Evolutionary conservation across 2,797 vertebrate species (phyloP), one percentile per base, ranked within the genome.

Genomic region (Sciurus carolinensis): DNA sequence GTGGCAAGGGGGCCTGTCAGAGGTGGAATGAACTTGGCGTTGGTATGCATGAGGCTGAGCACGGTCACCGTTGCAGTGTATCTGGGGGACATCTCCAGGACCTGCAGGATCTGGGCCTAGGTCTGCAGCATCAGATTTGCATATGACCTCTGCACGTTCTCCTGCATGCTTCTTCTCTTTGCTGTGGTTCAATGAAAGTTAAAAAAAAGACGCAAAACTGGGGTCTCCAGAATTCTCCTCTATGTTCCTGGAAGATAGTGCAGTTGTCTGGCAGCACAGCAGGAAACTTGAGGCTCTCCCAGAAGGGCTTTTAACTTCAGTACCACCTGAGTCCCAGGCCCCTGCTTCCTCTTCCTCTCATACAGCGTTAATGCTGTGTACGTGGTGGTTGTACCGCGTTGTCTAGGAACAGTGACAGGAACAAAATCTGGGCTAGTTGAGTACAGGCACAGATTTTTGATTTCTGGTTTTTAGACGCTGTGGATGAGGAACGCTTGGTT

Each of bases 1-100:
- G 0, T 5, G 47, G 28, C 30, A 28, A 5, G 7, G 12, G 86
- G 33, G 1, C 10, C 13, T 20, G 1, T 50, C 59, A 6, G 62
- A 28, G 47, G 17, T 7, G 36, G 33, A 28, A 22, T 26, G 59
- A 30, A n/a, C 14, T 12, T 57, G 76, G 28, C 26, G 2, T 24
- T 8, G 9, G 59, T 13, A 18, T 81, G 57, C 67, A 3, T 7
- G 67, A 24, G 11, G 54, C 1, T 42, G 62, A 13, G 13, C 86
- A 79, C 39, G 13, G 3, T 17, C 6, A 15, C 17, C 8, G 3
- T 67, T 14, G 76, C 17, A 30, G 33, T 30, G 47, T 84, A 39
- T 8, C 4, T 59, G 71, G 71, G 87, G 69, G 47, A 14, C 57
- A 79, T 33, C 59, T 83, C 14, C n/a, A 5, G 13, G 67, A 22